Evolutionary conservation across 2,888 invertebrate genomes (phyloP).

Genomic region (Eilema griseolum): DNA sequence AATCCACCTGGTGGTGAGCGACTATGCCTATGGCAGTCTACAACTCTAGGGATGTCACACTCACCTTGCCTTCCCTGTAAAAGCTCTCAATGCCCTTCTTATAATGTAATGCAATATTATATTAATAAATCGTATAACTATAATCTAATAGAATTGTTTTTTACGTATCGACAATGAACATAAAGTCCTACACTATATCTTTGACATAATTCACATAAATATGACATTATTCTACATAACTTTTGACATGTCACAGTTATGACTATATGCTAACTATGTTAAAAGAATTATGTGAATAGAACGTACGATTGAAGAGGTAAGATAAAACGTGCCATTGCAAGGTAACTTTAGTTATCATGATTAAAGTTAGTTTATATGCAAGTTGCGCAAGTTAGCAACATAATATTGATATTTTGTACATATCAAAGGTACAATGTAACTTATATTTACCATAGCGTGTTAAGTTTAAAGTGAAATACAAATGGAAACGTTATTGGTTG

Average conservation of each 20-base stretch:
- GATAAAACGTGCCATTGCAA: conserved; percentile 33
- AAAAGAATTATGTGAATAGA: conserved; percentile 27
- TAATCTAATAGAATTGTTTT: too few species aligned
- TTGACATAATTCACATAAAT: conserved; percentile 45
- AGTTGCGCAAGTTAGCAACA: conserved; percentile 28
- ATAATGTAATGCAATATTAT: too few species aligned
- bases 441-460: neutral
- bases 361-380: conserved; percentile 21
- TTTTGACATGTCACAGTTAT: conserved; percentile 42
- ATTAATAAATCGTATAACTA: too few species aligned
- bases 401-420: conserved; percentile 15
- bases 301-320: conserved; percentile 22
- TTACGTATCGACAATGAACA: conserved; percentile 22
- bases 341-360: conserved; percentile 47
- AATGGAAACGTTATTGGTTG: neutral
- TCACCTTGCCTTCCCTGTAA: too few species aligned
- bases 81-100: too few species aligned
- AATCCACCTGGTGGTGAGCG: too few species aligned
- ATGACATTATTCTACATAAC: conserved; percentile 50
- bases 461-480: neutral
- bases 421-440: conserved; percentile 8
- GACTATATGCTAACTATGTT: conserved; percentile 32
- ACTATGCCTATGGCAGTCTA: too few species aligned
- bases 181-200: conserved; percentile 7
- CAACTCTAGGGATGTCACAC: too few species aligned